Evolutionary conservation across 35 echinoderm and acorn worm species (phyloP).

Genomic region (Patiria miniata): DNA sequence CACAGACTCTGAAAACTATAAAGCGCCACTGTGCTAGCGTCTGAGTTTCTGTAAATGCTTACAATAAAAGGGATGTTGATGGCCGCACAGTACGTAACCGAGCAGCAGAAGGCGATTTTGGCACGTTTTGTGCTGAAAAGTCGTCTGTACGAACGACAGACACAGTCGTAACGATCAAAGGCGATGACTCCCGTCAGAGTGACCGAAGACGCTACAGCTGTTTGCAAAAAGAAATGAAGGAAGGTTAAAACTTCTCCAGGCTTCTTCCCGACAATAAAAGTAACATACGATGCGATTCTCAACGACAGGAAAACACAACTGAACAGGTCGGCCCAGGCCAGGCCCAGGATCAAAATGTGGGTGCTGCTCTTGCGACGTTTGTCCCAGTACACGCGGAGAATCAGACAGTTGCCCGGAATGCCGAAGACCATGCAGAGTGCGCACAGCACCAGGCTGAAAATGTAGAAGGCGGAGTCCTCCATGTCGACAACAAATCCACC

Average conservation of each 20-base stretch:
- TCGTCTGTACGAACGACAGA: neutral
- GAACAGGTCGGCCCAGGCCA: too few species aligned
- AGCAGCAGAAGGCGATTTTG: neutral
- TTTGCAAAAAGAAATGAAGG: neutral
- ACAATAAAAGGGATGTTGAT: neutral
- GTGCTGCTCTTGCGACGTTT: too few species aligned
- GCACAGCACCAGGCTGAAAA: too few species aligned
- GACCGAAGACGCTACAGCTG: neutral
- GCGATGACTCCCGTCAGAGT: neutral
- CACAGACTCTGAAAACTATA: neutral
- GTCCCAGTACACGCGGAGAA: too few species aligned
- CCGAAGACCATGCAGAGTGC: too few species aligned
- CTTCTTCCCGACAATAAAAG: neutral
- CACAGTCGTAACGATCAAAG: neutral
- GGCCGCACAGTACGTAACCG: neutral
- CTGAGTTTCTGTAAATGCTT: neutral
- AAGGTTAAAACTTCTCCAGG: neutral
- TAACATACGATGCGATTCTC: too few species aligned
- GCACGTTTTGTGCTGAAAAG: neutral
- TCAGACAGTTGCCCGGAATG: too few species aligned
- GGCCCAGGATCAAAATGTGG: too few species aligned
- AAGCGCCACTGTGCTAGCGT: neutral
- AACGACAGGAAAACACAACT: too few species aligned
- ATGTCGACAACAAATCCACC: too few species aligned
- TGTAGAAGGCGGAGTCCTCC: too few species aligned